phyloP scores from a whole-genome alignment of 2,797 vertebrate genomes.

The Eremophila alpestris region DNA sequence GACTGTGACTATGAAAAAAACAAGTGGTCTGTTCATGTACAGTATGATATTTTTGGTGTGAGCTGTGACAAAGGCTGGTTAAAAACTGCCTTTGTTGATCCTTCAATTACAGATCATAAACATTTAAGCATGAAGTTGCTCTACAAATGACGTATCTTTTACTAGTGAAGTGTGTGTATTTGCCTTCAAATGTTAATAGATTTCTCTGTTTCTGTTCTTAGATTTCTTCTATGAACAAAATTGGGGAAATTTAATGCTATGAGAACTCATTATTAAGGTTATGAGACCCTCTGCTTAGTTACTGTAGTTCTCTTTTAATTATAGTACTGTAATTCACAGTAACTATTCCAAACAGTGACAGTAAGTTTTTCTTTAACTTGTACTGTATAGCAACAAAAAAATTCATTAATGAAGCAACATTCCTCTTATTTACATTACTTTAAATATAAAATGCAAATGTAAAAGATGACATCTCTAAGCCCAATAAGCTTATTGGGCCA shows the following conservation, averaged over 20 bases:
- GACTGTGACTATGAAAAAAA: background rate
- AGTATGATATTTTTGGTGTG: background rate
- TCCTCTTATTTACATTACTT: background rate
- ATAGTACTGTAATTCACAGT: background rate
- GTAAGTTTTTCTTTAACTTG: background rate
- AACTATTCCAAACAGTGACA: background rate
- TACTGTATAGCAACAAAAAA: background rate
- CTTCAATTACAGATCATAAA: background rate
- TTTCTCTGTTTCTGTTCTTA: background rate
- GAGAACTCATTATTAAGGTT: background rate
- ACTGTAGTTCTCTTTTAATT: background rate
- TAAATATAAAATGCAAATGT: background rate
- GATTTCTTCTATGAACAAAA: background rate
- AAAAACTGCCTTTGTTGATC: background rate
- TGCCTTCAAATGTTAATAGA: background rate
- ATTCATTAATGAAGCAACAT: rapidly evolving
- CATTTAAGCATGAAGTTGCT: background rate
- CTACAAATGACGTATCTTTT: background rate
- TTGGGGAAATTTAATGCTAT: background rate
- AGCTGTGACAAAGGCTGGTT: background rate
- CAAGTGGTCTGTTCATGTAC: background rate
- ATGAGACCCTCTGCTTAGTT: background rate
- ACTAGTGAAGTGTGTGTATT: background rate
- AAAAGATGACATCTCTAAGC: background rate
- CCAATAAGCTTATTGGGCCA: rapidly evolving